Evolutionary conservation across 2,888 invertebrate genomes (phyloP).

Genomic region (Luffia ferchaultella): DNA sequence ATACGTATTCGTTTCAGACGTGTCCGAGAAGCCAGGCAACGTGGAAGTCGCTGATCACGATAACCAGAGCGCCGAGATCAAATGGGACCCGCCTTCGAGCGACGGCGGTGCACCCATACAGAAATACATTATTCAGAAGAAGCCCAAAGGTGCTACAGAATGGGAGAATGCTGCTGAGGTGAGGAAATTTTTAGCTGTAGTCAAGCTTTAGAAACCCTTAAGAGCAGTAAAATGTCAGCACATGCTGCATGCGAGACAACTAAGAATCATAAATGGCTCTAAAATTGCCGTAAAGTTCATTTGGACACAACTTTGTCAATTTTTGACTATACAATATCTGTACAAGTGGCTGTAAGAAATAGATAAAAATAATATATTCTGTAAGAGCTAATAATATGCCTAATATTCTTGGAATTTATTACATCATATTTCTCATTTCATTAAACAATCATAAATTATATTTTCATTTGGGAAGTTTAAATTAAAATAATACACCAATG

Average conservation of each 20-base stretch:
- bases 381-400: not conserved
- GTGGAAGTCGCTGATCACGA: conserved; percentile 94
- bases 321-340: not conserved
- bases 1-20: no score
- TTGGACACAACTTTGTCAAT: not conserved
- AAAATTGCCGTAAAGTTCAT: no score
- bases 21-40: conserved; percentile 89
- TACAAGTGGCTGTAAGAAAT: not conserved
- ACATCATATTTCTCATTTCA: not conserved
- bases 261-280: no score
- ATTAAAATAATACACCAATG: not conserved
- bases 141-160: conserved; percentile 83
- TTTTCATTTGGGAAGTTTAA: not conserved
- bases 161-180: conserved; percentile 92
- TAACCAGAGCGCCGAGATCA: conserved; percentile 89
- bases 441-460: not conserved
- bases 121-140: conserved; percentile 93
- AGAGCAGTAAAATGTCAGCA: no score
- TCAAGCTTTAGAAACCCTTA: not conserved
- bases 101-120: conserved; percentile 95
- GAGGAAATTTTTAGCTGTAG: not conserved
- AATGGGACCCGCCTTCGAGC: conserved; percentile 88
- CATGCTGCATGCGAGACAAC: no score
- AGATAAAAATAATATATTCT: not conserved
- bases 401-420: not conserved